Base-by-base conservation (phyloP, 1,140 invertebrate species). In the Ostrea denselamellosa region DNA sequence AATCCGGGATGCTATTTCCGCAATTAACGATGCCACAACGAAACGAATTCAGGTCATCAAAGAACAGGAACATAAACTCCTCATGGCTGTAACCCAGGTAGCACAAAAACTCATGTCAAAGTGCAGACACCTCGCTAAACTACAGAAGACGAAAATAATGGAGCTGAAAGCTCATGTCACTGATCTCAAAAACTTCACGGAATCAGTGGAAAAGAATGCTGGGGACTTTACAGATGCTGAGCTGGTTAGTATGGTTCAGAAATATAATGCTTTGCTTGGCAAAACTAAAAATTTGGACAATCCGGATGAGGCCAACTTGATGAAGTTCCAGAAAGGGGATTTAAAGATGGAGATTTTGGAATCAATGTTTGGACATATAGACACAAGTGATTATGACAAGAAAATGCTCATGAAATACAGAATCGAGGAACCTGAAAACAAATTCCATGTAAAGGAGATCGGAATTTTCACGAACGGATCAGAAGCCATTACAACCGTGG, bases 281-380 rank as follows among this genome's bases (percentile, higher is more conserved):
- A 77, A 77, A 77, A 77, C 68, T 14, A 77, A 77, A 14, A 22
- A 28, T 14, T 12, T 77, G 25, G 68, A 77, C 68, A 28, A 12
- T 77, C 68, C 68, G 12, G 68, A 77, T 14, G 68, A 77, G 28
- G 68, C 68, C 8, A 77, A 25, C 68, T 2, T 77, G 25, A 25
- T 77, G 68, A 77, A 77, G 14, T 77, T 77, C 68, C 25, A 77
- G 68, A 77, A 77, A 77, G 68, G 68, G 5, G 68, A 77, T 9
- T 25, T 77, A 17, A 9, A 34, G 25, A 77, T 34, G 25, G 68
- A 77, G 8, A 10, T 28, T 25, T 34, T 77, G 68, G 68, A 77
- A 14, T 77, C 68, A 2, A 77, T 77, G 68, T 77, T 77, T 77
- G 68, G 68, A 77, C 25, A 34, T 34, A 77, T 77, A 22, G 68